These are phyloP conservation scores for Muscidifurax raptorellus DNA, from an alignment of 1,140 invertebrate species.

Conservation along the genomic window DNA sequence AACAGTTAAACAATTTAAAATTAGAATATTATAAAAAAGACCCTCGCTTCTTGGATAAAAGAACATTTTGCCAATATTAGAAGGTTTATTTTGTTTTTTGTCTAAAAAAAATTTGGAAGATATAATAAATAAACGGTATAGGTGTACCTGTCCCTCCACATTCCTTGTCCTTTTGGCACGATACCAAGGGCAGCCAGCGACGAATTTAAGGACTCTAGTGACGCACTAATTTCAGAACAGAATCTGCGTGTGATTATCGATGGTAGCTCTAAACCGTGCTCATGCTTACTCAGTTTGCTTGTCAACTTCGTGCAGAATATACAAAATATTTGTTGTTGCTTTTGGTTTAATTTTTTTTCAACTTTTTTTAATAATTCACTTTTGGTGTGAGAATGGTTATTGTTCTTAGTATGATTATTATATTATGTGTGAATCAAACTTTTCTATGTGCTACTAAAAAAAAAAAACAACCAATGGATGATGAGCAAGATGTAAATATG, in stretches of 20 bases:
- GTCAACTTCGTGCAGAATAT: conserved; percentile 58
- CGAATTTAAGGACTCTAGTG: conserved; percentile 73
- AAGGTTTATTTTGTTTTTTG: background rate
- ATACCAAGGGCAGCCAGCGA: conserved; percentile 75
- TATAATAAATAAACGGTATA: conserved; percentile 51
- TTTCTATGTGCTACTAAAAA: conserved; percentile 49
- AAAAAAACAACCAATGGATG: conserved; percentile 24
- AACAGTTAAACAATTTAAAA: conserved; percentile 35
- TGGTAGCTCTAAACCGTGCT: conserved; percentile 65
- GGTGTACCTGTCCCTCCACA: conserved; percentile 79
- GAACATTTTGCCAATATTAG: conserved; percentile 28
- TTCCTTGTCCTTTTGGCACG: conserved; percentile 75
- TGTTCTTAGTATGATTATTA: conserved; percentile 43
- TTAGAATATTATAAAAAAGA: conserved; percentile 32
- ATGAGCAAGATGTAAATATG: conserved; percentile 33
- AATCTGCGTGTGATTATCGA: conserved; percentile 71
- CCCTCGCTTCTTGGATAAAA: conserved; percentile 4
- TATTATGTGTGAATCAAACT: conserved; percentile 42
- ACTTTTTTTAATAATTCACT: background rate
- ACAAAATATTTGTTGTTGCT: conserved; percentile 28
- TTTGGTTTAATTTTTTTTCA: conserved; percentile 22
- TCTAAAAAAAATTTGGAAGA: conserved; percentile 27
- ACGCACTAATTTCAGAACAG: conserved; percentile 74
- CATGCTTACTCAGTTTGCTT: conserved; percentile 63
- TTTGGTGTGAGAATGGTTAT: conserved; percentile 26